These are phyloP conservation scores for Hippocampus zosterae DNA, from an alignment of 2,113 vertebrate genomes.

Conservation along the genomic window DNA sequence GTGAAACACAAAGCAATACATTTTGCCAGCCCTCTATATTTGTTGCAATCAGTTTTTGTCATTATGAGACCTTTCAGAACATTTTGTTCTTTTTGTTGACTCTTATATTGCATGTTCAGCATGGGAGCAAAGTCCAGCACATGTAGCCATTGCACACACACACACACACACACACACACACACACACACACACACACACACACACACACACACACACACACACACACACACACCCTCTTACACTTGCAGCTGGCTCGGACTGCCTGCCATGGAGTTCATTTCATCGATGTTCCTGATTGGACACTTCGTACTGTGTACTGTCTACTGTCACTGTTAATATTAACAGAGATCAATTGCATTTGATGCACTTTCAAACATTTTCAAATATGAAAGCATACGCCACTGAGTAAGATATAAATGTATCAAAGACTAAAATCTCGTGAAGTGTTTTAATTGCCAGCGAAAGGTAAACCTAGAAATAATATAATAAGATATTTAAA, in stretches of 20 bases:
- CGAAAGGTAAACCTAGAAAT: background rate
- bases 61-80: slow-evolving; percentile 27
- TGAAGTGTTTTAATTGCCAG: background rate
- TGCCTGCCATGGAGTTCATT: slow-evolving; percentile 7
- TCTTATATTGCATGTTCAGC: slow-evolving; percentile 10
- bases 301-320: slow-evolving; percentile 11
- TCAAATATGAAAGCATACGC: background rate
- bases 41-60: slow-evolving; percentile 5
- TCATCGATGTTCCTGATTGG: slow-evolving; percentile 3
- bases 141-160: slow-evolving; percentile 13
- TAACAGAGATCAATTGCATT: background rate
- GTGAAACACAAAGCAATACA: background rate
- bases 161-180: slow-evolving; percentile 2
- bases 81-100: slow-evolving; percentile 23
- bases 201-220: slow-evolving; percentile 1
- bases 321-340: slow-evolving; percentile 6
- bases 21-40: background rate
- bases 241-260: background rate
- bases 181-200: background rate
- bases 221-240: slow-evolving; percentile 1
- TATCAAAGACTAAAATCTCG: background rate
- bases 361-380: background rate
- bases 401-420: background rate
- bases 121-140: slow-evolving; percentile 41
- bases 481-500: background rate